Evolutionary conservation across 2,113 vertebrate species (phyloP).

Genomic region (Syrrhaptes paradoxus): DNA sequence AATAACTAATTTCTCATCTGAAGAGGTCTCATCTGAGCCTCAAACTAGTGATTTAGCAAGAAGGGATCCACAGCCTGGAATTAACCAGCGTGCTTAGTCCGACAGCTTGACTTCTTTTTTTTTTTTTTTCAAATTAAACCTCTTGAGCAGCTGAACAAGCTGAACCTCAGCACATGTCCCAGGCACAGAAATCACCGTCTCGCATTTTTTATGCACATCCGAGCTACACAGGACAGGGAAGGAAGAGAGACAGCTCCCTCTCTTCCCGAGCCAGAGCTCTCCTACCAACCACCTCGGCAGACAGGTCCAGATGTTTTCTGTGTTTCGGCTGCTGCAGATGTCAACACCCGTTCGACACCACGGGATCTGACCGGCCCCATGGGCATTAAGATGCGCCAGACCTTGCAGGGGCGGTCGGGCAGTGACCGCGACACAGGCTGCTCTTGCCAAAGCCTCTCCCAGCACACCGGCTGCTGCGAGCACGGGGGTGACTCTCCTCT

Average conservation of each 20-base stretch:
- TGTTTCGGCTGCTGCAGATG: not conserved
- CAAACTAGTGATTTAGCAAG: not conserved
- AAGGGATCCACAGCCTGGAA: not conserved
- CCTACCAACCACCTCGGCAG: not conserved
- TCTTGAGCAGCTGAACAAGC: not conserved
- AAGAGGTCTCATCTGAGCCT: not conserved
- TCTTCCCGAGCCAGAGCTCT: not conserved
- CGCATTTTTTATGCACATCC: not conserved
- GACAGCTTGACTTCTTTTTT: not conserved
- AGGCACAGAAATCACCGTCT: not conserved
- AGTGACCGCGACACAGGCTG: not conserved
- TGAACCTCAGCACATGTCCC: not conserved
- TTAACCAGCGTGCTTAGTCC: not conserved
- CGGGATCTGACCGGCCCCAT: not conserved
- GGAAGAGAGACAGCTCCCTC: not conserved
- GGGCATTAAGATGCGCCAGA: not conserved
- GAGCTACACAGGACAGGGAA: not conserved
- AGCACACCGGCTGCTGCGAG: fast-evolving
- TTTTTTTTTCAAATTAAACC: not conserved
- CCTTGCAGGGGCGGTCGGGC: not conserved
- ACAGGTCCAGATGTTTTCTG: not conserved
- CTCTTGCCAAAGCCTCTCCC: not conserved
- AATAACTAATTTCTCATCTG: not conserved
- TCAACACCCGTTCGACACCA: not conserved
- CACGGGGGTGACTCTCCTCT: not conserved